Conservation (phyloP, 2,113 vertebrate genomes). For the Boulengeromyrus knoepffleri region DNA sequence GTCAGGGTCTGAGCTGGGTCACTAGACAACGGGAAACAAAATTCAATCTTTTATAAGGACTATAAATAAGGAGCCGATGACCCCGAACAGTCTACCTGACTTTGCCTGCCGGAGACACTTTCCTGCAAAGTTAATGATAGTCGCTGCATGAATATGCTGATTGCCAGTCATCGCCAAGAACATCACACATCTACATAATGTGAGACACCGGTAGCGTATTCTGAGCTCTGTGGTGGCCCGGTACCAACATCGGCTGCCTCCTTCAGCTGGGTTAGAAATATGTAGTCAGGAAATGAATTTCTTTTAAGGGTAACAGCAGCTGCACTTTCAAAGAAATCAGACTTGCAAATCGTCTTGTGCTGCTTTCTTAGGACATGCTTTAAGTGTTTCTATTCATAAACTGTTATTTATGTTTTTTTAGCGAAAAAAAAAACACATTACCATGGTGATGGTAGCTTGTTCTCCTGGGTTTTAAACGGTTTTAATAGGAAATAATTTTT, state of each 20-base stretch:
- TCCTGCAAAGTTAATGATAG: background rate
- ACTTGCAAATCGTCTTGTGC: background rate
- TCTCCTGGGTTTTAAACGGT: background rate
- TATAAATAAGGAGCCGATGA: background rate
- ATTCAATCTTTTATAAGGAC: background rate
- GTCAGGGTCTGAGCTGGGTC: background rate
- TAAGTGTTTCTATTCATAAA: background rate
- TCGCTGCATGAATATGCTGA: background rate
- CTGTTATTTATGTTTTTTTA: background rate
- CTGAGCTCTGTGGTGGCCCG: background rate
- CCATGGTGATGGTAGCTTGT: constrained; percentile 7
- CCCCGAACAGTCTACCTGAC: background rate
- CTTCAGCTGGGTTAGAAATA: background rate
- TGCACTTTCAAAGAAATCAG: background rate
- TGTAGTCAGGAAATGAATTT: background rate
- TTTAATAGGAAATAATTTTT: background rate
- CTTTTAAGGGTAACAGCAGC: background rate
- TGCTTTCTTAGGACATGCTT: background rate
- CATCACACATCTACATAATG: background rate
- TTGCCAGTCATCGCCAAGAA: background rate
- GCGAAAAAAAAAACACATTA: background rate
- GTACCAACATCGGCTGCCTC: background rate
- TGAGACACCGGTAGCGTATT: background rate
- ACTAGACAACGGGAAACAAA: background rate
- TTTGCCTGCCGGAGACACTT: background rate